Evolutionary conservation across 2,797 vertebrate species (phyloP), one percentile per base, ranked within the genome.

Genomic region (Catamblyrhynchus diadema): DNA sequence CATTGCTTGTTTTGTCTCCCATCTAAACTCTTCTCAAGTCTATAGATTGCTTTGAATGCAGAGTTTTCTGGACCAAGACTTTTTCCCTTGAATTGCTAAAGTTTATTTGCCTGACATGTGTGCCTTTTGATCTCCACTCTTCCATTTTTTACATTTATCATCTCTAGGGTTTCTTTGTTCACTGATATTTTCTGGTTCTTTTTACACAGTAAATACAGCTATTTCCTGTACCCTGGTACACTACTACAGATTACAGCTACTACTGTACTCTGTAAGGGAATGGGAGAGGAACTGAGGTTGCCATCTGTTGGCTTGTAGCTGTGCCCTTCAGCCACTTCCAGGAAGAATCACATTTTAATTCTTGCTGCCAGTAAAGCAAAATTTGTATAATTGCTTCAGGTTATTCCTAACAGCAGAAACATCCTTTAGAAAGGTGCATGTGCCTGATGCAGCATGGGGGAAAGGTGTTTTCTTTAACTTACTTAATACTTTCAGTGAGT

Each of bases 401-500:
- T 80, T 75, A 41, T 42, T 89, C 17, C 20, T 65, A 81, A 67
- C 3, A 84, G 24, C 10, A 79, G 66, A 86, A 79, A 3, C 3
- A 65, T 60, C 9, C 10, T 69, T 84, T 74, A 54, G 28, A 71
- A 92, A 78, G 28, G 12, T 48, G 13, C 10, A 10, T 33, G 27
- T 45, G 12, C 62, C 18, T 50, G 18, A 48, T 20, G 11, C 8
- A 28, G 18, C 1, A 1, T 1, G 2, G 7, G 4, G 30, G 14
- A 80, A 11, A 67, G 7, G 24, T 2, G 1, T 61, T 90, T 90
- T 81, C 54, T 86, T 53, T 77, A 53, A 30, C 64, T 61, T 57
- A 33, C 33, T 42, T 53, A 48, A 42, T 27, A 42, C 12, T 39
- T 33, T 14, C 12, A 47, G 4, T 27, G 42, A 23, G 4, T 54